Evolutionary conservation across 2,113 vertebrate species (phyloP), one percentile per base, ranked within the genome.

Genomic region (Tympanuchus pallidicinctus): DNA sequence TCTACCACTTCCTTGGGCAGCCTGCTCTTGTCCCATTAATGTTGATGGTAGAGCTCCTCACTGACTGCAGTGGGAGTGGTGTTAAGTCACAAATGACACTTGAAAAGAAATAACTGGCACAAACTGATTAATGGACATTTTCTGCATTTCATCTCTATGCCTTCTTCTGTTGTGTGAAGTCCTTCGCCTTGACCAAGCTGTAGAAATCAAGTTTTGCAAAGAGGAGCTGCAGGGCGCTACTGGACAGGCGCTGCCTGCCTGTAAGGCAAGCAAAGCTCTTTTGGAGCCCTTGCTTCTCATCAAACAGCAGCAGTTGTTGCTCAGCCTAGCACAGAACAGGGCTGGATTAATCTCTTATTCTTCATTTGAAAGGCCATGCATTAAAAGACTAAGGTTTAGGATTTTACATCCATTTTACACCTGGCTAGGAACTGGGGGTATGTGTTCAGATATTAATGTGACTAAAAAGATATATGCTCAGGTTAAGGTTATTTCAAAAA

Each of bases 401-500:
- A 89, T 95, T 95, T 94, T 95, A 96, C 88, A 93, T 84, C 79
- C 56, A 87, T 95, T 95, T 92, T 94, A 92, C 86, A 94, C 81
- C 89, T 87, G 83, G 94, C 80, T 89, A 94, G 94, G 93, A 94
- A 77, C 0, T 82, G 63, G 59, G 83, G 63, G 69, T 81, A 90
- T 84, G 81, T 86, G 61, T 90, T 95, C 88, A 86, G 88, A 94
- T 96, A 96, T 95, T 96, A 95, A 96, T 95, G 87, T 92, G 94
- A 95, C 85, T 92, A 91, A 97, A 93, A 96, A 93, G 90, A 96
- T 94, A 78, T 89, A 96, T 95, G 96, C 91, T 96, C 5, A 36
- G 83, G 89, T 90, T 97, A 97, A 97, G 94, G 97, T 95, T 94
- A 89, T 95, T 97, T 94, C 71, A 94, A 92, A 96, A 96, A 94